Percentiles rank a stretch among this genome's conserved stretches.
Conservation (phyloP, 2,888 invertebrate genomes). For the Phengaris arion region DNA sequence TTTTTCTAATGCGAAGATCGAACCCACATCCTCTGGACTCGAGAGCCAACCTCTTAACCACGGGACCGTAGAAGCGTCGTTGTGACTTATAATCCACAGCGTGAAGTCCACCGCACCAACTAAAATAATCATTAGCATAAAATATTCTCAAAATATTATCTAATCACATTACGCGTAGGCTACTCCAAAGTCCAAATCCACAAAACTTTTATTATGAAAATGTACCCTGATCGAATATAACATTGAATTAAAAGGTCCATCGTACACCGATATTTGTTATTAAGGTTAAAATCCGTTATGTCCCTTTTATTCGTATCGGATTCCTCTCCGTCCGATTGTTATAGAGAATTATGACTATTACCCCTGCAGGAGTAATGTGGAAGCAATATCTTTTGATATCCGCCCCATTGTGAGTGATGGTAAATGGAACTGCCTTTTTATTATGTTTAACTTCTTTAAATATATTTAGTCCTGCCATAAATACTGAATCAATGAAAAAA, state of each 20-base stretch:
- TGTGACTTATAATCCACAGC: too few species aligned
- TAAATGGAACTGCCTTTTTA: conserved; percentile 18
- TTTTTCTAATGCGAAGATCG: too few species aligned
- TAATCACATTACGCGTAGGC: not conserved
- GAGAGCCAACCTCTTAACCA: too few species aligned
- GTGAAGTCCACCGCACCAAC: too few species aligned
- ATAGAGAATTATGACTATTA: conserved; percentile 28
- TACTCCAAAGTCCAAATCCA: too few species aligned
- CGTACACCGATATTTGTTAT: conserved; percentile 18
- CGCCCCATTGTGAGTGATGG: conserved; percentile 13
- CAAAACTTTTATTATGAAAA: not conserved
- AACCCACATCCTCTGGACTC: too few species aligned
- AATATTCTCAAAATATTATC: not conserved
- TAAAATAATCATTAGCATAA: not conserved
- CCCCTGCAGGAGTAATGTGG: conserved; percentile 18
- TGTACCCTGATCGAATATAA: not conserved
- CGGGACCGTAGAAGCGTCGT: too few species aligned
- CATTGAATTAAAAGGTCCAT: not conserved
- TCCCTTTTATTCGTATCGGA: conserved; percentile 20
- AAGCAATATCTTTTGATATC: conserved; percentile 21
- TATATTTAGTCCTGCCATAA: too few species aligned
- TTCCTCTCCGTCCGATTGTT: conserved; percentile 22
- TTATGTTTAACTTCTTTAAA: conserved; percentile 2
- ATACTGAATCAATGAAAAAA: too few species aligned
- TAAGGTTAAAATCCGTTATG: conserved; percentile 24